phyloP scores from a whole-genome alignment of 2,797 vertebrate species.

The Syncerus caffer region DNA sequence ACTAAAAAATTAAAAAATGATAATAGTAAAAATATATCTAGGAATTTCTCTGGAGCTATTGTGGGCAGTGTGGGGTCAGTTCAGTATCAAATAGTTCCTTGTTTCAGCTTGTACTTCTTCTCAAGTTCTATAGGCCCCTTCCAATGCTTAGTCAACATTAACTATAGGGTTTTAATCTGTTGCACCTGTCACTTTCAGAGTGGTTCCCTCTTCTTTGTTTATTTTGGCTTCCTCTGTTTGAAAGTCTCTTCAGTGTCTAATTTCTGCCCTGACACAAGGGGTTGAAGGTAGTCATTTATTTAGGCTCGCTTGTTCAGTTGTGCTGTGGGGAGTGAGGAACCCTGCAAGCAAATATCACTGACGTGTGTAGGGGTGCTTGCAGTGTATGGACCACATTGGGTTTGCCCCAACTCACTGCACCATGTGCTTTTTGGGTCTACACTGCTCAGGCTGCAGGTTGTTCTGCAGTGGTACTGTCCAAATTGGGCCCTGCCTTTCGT shows the following conservation, averaged over 20 bases:
- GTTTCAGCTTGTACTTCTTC: neutral
- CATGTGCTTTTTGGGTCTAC: neutral
- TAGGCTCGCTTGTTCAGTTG: neutral
- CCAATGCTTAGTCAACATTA: neutral
- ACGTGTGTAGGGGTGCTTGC: fast-evolving
- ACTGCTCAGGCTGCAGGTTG: neutral
- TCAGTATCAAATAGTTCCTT: neutral
- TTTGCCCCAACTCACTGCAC: neutral
- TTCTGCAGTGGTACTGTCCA: neutral
- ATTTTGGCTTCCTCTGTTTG: neutral
- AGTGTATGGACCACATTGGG: neutral
- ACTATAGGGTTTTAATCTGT: neutral
- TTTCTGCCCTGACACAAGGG: neutral
- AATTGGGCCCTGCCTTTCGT: neutral
- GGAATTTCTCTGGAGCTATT: neutral
- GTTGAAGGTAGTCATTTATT: neutral
- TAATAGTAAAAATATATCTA: neutral
- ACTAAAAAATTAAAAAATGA: neutral
- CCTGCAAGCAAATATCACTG: neutral
- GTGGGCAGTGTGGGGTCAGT: neutral
- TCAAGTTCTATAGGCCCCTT: neutral
- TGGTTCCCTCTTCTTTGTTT: neutral
- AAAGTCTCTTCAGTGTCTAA: neutral
- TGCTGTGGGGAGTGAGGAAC: neutral
- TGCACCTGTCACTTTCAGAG: neutral